Base-by-base conservation (phyloP, 2,797 vertebrate species). In the Synaphobranchus kaupii region DNA sequence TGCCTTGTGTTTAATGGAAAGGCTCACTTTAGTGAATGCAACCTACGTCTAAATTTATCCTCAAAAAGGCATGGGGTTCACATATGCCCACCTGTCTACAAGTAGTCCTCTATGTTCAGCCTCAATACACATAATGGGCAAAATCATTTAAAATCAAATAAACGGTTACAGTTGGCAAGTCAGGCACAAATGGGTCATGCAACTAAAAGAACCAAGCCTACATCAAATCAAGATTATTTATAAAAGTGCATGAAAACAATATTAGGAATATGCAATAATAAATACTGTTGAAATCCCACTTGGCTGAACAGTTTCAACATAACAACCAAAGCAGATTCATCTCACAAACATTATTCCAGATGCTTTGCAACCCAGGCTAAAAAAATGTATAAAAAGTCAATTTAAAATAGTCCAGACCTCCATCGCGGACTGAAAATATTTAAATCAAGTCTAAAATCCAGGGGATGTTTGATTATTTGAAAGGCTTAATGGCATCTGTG, bases 121-220 rank as follows among this genome's bases (percentile, higher is more conserved):
- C 34, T 78, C 73, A 78, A 44, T 44, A 44, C 73, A 39, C 71
- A 84, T 78, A 28, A 58, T 60, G 56, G 81, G 66, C 17, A 83
- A 8, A 68, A 73, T 22, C 44, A 44, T 84, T 12, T 78, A 84
- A 89, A 84, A 84, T 56, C 39, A 25, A 50, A 34, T 52, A 63
- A 31, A 39, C 54, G 13, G 48, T 50, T 39, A 56, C 50, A 54
- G 56, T 68, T 28, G 34, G 52, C 73, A 80, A 91, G 28, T 83
- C 81, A 86, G 68, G 81, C 39, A 86, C 68, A 88, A 78, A 44
- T 87, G 22, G 80, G 7, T 88, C 78, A 90, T 89, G 88, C 66
- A 88, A 83, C 34, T 85, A 83, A 87, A 88, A 90, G 4, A 63
- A 9, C 1, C 12, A 28, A 13, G 85, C 88, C 81, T 58, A 90